phyloP scores from a whole-genome alignment of 2,888 invertebrate species.

The Dioctria rufipes region DNA sequence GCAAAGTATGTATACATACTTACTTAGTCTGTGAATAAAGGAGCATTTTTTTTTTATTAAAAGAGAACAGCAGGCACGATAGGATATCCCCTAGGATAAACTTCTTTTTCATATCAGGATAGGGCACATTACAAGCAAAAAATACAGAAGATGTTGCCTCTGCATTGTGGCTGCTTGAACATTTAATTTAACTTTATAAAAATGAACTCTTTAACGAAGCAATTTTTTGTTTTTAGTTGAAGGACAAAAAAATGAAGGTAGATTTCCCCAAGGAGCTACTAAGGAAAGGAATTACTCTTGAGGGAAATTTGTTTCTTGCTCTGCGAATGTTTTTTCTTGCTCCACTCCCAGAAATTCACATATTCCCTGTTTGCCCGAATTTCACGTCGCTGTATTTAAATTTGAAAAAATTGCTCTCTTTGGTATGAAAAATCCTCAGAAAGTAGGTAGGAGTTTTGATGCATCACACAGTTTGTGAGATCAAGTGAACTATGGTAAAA shows the following conservation, averaged over 20 bases:
- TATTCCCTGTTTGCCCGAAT: conserved; percentile 30
- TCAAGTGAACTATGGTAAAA: not conserved
- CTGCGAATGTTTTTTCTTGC: conserved; percentile 26
- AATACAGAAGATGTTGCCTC: conserved; percentile 14
- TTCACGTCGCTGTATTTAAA: conserved; percentile 41
- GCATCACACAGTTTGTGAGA: conserved; percentile 1
- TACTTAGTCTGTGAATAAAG: no score
- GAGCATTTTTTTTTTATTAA: no score
- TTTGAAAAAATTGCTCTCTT: conserved; percentile 45
- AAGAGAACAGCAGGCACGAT: not conserved
- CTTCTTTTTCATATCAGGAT: conserved; percentile 15
- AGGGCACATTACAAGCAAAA: conserved; percentile 11
- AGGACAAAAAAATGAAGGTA: conserved; percentile 55
- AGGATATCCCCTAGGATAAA: conserved; percentile 20
- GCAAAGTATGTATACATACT: not conserved
- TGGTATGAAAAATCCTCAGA: not conserved
- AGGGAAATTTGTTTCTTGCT: conserved; percentile 57
- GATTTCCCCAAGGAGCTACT: conserved; percentile 58
- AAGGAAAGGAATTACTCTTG: conserved; percentile 57
- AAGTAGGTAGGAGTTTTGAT: not conserved
- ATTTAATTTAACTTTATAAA: conserved; percentile 59
- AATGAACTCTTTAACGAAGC: conserved; percentile 58
- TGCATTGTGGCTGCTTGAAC: conserved; percentile 46
- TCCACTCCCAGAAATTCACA: not conserved
- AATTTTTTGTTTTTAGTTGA: conserved; percentile 46